These are phyloP conservation scores for Cyprinodon diabolis DNA, from an alignment of 2,797 vertebrate species.

Conservation along the genomic window DNA sequence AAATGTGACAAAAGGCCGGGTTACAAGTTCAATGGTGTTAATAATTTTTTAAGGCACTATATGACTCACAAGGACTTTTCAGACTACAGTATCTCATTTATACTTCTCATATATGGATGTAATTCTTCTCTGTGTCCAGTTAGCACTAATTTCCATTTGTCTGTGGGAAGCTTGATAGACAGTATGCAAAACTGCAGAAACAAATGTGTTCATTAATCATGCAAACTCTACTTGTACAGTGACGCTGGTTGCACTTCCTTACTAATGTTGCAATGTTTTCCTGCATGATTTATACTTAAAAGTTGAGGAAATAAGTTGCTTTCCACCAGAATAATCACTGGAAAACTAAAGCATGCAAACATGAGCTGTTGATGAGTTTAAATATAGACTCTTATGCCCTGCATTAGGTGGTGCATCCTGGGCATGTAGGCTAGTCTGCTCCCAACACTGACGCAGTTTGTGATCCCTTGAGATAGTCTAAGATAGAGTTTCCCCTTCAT, in stretches of 20 bases:
- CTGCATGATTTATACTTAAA: constrained; percentile 8
- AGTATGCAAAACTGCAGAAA: constrained; percentile 39
- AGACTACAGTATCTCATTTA: neutral
- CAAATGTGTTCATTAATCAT: constrained; percentile 32
- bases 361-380: constrained; percentile 41
- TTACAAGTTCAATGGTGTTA: too few relatives aligned
- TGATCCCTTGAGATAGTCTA: constrained; percentile 47
- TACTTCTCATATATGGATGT: neutral
- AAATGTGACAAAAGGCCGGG: neutral
- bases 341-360: constrained; percentile 26
- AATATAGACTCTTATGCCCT: constrained; percentile 55
- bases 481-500: constrained; percentile 68
- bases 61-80: neutral
- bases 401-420: constrained; percentile 40
- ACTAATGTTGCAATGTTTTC: neutral
- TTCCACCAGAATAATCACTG: constrained; percentile 16
- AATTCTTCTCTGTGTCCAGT: neutral
- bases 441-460: constrained; percentile 50
- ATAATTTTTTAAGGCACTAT: neutral
- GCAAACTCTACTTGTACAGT: constrained; percentile 30
- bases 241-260: constrained; percentile 2
- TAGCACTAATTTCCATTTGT: neutral
- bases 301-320: constrained; percentile 5
- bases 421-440: constrained; percentile 43
- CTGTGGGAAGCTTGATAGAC: constrained; percentile 3